Conservation (phyloP, 2,888 invertebrate genomes). For the Ichneumon xanthorius region DNA sequence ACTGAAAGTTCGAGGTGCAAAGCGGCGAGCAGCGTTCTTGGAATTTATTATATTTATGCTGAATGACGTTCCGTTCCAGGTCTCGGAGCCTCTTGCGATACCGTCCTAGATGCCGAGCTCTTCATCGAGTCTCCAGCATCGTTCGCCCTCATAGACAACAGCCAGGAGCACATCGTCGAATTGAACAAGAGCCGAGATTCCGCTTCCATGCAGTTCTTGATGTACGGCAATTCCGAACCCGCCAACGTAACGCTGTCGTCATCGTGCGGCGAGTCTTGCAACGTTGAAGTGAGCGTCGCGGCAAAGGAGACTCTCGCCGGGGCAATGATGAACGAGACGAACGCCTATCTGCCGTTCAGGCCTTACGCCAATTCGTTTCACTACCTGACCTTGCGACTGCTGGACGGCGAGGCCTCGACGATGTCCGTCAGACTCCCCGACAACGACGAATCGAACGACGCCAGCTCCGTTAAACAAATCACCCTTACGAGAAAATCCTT, state of each 20-base stretch:
- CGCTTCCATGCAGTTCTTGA: conserved; percentile 76
- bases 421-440: conserved; percentile 69
- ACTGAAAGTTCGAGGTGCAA: neutral
- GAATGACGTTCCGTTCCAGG: conserved; percentile 86
- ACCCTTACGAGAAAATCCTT: conserved; percentile 87
- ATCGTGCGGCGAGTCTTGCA: conserved; percentile 78
- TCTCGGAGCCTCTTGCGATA: conserved; percentile 89
- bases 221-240: conserved; percentile 73
- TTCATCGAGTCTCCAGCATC: conserved; percentile 86
- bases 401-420: conserved; percentile 75
- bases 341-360: conserved; percentile 73
- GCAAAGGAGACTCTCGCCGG: conserved; percentile 72
- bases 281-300: conserved; percentile 76
- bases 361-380: conserved; percentile 77
- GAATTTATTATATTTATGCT: too few relatives aligned
- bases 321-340: conserved; percentile 73
- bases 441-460: conserved; percentile 65
- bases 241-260: conserved; percentile 74
- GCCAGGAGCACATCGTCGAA: conserved; percentile 54
- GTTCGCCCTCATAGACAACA: conserved; percentile 71
- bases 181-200: conserved; percentile 74
- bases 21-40: neutral
- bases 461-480: conserved; percentile 80
- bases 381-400: conserved; percentile 76
- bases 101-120: conserved; percentile 88